Base-by-base conservation (phyloP, 2,113 vertebrate species). In the Pachyramphus minor region DNA sequence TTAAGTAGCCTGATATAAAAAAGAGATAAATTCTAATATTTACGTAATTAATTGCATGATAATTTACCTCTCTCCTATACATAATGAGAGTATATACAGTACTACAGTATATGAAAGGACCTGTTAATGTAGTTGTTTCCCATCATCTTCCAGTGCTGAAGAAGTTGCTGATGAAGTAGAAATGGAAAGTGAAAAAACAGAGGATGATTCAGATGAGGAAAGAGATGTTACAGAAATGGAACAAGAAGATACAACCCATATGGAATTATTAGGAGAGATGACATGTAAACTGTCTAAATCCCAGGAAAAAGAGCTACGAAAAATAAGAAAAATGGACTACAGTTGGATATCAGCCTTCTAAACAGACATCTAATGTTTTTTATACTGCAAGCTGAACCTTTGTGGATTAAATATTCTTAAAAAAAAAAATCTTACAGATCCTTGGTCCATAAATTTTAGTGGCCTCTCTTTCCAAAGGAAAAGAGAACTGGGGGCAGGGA, bases 271-370 rank as follows among this genome's bases (percentile, higher is more conserved):
- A 22, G 97, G 90, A 55, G 96, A 97, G 8, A 33, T 67, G 3
- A 47, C 84, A 3, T 94, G 90, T 3, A 94, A 97, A 77, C 96
- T 99, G 14, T 98, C 98, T 5, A 99, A 98, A 97, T 96, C 97
- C 21, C 97, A 99, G 91, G 96, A 97, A 56, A 99, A 96, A 89
- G 98, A 99, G 87, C 97, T 99, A 93, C 98, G 97, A 63, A 98
- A 97, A 87, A 93, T 99, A 87, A 98, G 98, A 90, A 99, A 98
- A 97, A 95, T 95, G 12, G 99, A 99, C 97, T 99, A 98, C 80
- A 98, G 98, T 95, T 99, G 99, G 99, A 62, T 99, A 55, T 91
- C 76, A 27, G 84, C 90, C 47, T 96, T 98, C 45, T 98, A 89
- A 95, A 82, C 30, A 23, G 39, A 63, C 33, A 35, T 24, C 33